Evolutionary conservation across 2,888 invertebrate species (phyloP), one percentile per base, ranked within the genome.

Genomic region (Melinopterus prodromus): DNA sequence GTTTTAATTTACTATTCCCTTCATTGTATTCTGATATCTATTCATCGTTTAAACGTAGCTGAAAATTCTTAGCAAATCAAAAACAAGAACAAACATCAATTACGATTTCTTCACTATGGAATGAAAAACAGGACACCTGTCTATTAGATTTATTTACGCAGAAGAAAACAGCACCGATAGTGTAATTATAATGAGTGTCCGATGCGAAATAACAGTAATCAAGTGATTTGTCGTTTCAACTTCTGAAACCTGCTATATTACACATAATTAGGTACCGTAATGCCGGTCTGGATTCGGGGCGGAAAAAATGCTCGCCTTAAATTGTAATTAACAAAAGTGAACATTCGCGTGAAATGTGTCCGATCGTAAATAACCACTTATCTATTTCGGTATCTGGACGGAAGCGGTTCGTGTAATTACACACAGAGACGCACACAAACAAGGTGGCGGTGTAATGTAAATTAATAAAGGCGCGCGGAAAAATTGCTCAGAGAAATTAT

Each of bases 181-280:
- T 53, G 53, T 53, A 53, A 53, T 53, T 53, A 53, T 53, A 53
- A 53, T 53, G 53, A 2, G 53, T 53, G 53, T 53, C 53, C 53
- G 53, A 53, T 53, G 53, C 53, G 53, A 53, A 53, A 53, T 53
- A 53, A 53, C 53, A 53, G 53, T 53, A 53, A 53, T 53, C 53
- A 53, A 53, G 53, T 53, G 53, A 53, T 53, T 53, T 53, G 53
- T 53, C 53, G 53, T 53, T 53, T 53, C 53, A 53, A 53, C 53
- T 53, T 53, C 53, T 53, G 3, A 53, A 53, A 53, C 53, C 53
- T 26, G 26, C 26, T 53, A 53, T 53, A 53, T 53, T 53, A 53
- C 53, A 53, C 53, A 53, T 53, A 53, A 53, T 53, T 53, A 26
- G 26, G 26, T 26, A 53, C 53, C 53, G 53, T 53, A 53, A 53